Conservation (phyloP, 2,797 vertebrate genomes). For the Mormyrops boulengeri region DNA sequence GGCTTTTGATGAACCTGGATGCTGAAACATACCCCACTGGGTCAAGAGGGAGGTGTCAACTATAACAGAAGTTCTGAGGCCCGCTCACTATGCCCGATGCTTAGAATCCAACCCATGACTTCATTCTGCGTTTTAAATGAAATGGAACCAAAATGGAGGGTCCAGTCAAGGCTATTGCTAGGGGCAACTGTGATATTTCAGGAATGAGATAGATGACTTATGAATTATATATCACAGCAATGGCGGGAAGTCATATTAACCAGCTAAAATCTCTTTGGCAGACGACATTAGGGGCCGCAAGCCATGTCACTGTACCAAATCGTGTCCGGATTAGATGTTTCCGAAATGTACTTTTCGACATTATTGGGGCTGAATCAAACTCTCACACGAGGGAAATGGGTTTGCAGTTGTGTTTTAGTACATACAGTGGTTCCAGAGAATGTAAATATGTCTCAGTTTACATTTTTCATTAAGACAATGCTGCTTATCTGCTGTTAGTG, state of each 20-base stretch:
- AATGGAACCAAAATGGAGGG: neutral
- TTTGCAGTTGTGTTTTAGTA: neutral
- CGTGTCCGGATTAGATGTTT: neutral
- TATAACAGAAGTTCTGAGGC: neutral
- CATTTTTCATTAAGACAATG: neutral
- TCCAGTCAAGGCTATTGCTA: slow-evolving; percentile 15
- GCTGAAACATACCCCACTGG: neutral
- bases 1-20: neutral
- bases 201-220: slow-evolving; percentile 33
- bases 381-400: neutral
- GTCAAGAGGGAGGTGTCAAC: neutral
- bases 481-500: neutral
- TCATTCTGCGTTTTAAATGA: neutral
- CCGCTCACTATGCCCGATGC: neutral
- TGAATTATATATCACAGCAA: slow-evolving; percentile 37
- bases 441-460: neutral
- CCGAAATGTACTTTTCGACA: neutral
- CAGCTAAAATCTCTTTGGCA: slow-evolving; percentile 14
- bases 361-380: neutral
- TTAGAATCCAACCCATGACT: neutral
- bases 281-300: neutral
- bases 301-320: neutral
- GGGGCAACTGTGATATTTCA: slow-evolving; percentile 36
- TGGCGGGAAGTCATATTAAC: slow-evolving; percentile 20
- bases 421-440: neutral